Base-by-base conservation (phyloP, 1,140 invertebrate species). In the Atta colombica region DNA sequence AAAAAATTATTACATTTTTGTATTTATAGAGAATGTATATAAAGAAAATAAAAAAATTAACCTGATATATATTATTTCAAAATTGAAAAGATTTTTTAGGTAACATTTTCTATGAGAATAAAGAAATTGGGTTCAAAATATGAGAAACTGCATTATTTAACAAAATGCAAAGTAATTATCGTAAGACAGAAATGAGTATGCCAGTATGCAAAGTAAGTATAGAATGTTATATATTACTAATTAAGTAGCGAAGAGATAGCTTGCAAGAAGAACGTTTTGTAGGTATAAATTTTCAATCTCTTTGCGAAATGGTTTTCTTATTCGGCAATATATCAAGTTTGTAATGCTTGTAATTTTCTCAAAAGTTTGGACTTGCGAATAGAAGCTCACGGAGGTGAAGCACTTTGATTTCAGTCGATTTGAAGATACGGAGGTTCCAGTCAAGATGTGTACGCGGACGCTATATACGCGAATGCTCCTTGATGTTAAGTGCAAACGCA, bases 381-480 rank as follows among this genome's bases (percentile, higher is more conserved):
- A 14, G 68, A 74, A 84, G 45, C 69, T 58, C 55, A 25, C 55
- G 18, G 14, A 75, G 69, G 18, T 12, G 10, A 69, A 60, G 85
- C 60, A 60, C 31, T 65, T 77, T 65, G 63, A 78, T 78, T 87
- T 60, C 25, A 63, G 82, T 71, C 39, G 77, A 77, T 75, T 60
- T 49, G 25, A 68, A 89, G 66, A 10, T 58, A 53, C 35, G 14
- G 68, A 16, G 80, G 55, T 58, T 84, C 31, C 80, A 84, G 63
- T 60, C 51, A 51, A 61, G 88, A 87, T 71, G 60, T 25, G 69
- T 53, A 69, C 31, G 45, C 58, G 31, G 61, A 39, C 65, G 77
- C 28, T 81, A 71, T 84, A 84, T 75, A 84, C 69, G 68, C 69
- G 80, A 84, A 75, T 75, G 69, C 60, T 84, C 72, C 39, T 60